phyloP scores from a whole-genome alignment of 2,888 invertebrate species.

The Nemurella pictetii region DNA sequence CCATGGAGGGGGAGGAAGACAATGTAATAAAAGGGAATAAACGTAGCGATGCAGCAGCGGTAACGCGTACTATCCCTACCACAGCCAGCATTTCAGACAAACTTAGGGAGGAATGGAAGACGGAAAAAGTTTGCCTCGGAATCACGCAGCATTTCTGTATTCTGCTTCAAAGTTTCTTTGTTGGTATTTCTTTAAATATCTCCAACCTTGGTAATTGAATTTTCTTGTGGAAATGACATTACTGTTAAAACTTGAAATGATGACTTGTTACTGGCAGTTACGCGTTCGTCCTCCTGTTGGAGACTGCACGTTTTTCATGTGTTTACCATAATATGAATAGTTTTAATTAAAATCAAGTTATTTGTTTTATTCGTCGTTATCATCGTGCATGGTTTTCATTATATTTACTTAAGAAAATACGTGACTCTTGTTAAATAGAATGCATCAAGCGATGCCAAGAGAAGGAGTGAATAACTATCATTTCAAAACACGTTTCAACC shows the following conservation, averaged over 20 bases:
- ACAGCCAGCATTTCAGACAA: background rate
- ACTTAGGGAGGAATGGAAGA: too few species aligned
- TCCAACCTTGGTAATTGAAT: background rate
- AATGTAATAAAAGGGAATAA: background rate
- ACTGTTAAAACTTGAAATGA: background rate
- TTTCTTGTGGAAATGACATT: background rate
- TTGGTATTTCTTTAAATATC: background rate
- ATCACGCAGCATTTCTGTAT: background rate
- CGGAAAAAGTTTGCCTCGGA: background rate
- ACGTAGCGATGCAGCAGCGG: background rate
- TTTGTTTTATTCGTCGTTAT: constrained; percentile 20
- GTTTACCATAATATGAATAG: background rate
- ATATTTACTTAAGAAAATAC: constrained; percentile 7
- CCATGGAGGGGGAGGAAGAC: background rate
- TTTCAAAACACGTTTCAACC: background rate
- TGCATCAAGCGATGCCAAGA: background rate
- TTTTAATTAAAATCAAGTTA: constrained; percentile 22
- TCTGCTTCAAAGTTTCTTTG: background rate
- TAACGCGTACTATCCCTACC: background rate
- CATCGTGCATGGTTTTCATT: background rate
- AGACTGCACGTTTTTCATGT: background rate
- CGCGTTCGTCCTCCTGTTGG: background rate
- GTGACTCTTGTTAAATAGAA: background rate
- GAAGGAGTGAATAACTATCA: background rate
- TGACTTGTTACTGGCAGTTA: background rate